These are phyloP conservation scores for Amblyjoppa fuscipennis DNA, from an alignment of 2,888 invertebrate species.

Conservation along the genomic window DNA sequence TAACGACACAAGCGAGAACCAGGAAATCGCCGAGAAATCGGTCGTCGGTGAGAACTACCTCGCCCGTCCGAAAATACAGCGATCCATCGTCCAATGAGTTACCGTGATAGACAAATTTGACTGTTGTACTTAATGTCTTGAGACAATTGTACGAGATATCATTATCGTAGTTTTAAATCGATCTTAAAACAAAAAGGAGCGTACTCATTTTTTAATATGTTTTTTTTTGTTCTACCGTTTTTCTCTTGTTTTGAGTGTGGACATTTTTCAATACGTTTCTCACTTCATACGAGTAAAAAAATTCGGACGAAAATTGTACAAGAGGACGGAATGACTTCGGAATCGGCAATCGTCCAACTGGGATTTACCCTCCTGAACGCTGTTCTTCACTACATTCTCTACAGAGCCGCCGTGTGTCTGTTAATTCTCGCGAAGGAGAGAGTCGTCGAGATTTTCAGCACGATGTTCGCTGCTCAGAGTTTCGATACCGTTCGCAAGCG, in stretches of 20 bases:
- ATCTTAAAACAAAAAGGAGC: background rate
- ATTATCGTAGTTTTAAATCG: slow-evolving; percentile 18
- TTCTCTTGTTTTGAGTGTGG: slow-evolving; percentile 1
- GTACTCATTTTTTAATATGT: background rate
- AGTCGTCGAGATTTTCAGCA: slow-evolving; percentile 69
- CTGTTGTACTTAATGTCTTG: background rate
- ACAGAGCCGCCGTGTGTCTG: slow-evolving; percentile 73
- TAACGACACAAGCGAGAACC: slow-evolving; percentile 17
- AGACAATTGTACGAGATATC: slow-evolving; percentile 26
- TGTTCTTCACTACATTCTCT: slow-evolving; percentile 78
- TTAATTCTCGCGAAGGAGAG: slow-evolving; percentile 74
- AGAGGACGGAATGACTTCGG: slow-evolving; percentile 62
- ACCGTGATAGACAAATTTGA: slow-evolving; percentile 27
- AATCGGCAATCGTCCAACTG: slow-evolving; percentile 71
- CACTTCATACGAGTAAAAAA: slow-evolving; percentile 25
- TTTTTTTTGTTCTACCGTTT: background rate
- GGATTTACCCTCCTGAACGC: slow-evolving; percentile 76
- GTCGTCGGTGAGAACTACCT: slow-evolving; percentile 46
- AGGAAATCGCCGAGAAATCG: slow-evolving; percentile 49
- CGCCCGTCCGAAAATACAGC: slow-evolving; percentile 70
- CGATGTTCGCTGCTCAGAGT: slow-evolving; percentile 49
- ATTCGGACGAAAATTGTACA: slow-evolving; percentile 8
- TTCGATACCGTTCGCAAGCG: slow-evolving; percentile 42
- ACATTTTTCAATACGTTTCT: background rate
- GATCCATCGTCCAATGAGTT: slow-evolving; percentile 68